Base-by-base conservation (phyloP, 2,888 invertebrate species). In the Trachelus troglodyta region DNA sequence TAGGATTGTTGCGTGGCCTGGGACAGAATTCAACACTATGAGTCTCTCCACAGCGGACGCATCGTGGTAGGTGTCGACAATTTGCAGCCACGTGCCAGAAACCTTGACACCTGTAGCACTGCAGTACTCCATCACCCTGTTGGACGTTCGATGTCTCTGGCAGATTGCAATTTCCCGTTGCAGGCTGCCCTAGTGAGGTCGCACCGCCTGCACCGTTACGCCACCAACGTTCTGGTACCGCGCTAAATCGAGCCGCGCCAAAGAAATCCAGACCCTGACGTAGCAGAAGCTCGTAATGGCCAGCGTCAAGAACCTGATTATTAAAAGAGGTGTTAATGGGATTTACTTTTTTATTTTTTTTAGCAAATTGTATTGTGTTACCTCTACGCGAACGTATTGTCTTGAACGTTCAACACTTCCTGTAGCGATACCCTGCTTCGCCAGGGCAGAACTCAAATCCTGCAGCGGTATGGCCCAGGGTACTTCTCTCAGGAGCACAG, bases 61-160 rank as follows among this genome's bases (percentile, higher is more conserved):
- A 93, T 23, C 93, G 90, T 0, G 92, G 91, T 73, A 91, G 81
- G 77, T 92, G 92, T 37, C 92, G 90, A 81, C 92, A 92, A 80
- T 93, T 92, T 15, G 92, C 92, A 0, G 93, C 93, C 11, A 93
- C 92, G 84, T 93, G 93, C 93, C 93, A 93, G 84, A 93, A 93
- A 4, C 93, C 93, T 87, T 93, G 93, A 83, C 93, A 93, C 1
- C 92, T 91, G 84, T 92, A 93, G 81, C 93, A 93, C 81, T 93
- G 93, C 12, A 93, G 86, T 3, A 93, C 92, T 0, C 89, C 87
- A 79, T 93, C 93, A 11, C 88, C 88, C 9, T 89, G 84, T 77
- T 88, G 90, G 23, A 76, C 74, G 69, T 82, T 87, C 34, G 83
- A 80, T 30, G 82, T 76, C 23, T 37, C 82, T 73, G 33, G 77